phyloP scores from a whole-genome alignment of 2,888 invertebrate species.

The Biston betularia region DNA sequence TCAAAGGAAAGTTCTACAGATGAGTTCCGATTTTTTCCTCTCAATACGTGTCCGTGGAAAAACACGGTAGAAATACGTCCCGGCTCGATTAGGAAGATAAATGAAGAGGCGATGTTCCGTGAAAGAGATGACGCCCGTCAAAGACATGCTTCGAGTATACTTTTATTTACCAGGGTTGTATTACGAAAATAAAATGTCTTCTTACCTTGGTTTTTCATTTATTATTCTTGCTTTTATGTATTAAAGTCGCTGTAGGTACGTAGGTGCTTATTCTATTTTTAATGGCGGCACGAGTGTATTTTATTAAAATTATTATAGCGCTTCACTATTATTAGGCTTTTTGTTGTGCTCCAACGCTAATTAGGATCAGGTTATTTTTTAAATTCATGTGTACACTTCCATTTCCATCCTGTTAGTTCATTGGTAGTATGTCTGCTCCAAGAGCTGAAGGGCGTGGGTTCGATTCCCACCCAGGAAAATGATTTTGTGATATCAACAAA shows the following conservation, averaged over 20 bases:
- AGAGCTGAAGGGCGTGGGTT: too few species aligned
- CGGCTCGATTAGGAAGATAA: conserved; percentile 43
- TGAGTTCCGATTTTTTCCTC: conserved; percentile 2
- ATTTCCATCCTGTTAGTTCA: too few species aligned
- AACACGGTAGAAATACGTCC: conserved; percentile 29
- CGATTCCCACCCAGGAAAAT: too few species aligned
- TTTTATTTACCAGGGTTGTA: conserved; percentile 22
- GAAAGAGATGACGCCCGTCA: conserved; percentile 47
- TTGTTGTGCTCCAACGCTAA: too few species aligned
- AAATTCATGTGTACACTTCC: too few species aligned
- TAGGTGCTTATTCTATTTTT: background rate
- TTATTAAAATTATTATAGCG: too few species aligned
- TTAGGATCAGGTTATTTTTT: too few species aligned
- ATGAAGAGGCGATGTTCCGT: conserved; percentile 40
- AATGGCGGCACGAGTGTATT: too few species aligned
- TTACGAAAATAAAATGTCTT: conserved; percentile 19
- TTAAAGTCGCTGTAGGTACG: too few species aligned
- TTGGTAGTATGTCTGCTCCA: too few species aligned
- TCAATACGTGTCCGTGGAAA: conserved; percentile 24
- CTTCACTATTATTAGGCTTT: too few species aligned
- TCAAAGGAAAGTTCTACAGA: conserved; percentile 3
- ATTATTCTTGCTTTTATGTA: background rate
- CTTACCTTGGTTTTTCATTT: conserved; percentile 16
- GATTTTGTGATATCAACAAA: too few species aligned
- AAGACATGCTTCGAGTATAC: conserved; percentile 24